phyloP scores from a whole-genome alignment of 2,888 invertebrate genomes.

The Pachydiplax longipennis region DNA sequence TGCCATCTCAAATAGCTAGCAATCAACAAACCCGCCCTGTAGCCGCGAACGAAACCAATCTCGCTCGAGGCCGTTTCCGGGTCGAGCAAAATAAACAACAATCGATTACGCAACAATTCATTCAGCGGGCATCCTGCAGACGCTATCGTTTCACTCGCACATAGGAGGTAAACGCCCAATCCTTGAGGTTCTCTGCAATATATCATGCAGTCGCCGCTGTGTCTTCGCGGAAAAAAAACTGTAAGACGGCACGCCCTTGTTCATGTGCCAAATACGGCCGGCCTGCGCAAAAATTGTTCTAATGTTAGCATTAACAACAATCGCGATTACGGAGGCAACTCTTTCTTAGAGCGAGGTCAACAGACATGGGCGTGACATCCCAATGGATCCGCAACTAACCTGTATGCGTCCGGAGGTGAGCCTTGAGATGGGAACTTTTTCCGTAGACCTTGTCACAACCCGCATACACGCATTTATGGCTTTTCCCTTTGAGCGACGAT shows the following conservation, averaged over 20 bases:
- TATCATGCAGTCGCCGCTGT: background rate
- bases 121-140: background rate
- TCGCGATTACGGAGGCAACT: background rate
- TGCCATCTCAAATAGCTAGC: background rate
- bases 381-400: slow-evolving; percentile 59
- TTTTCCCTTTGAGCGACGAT: slow-evolving; percentile 59
- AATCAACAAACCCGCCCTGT: background rate
- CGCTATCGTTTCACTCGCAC: background rate
- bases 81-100: background rate
- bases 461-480: slow-evolving; percentile 67
- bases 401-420: slow-evolving; percentile 71
- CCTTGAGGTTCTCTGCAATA: background rate
- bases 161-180: background rate
- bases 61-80: background rate
- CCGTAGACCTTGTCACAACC: slow-evolving; percentile 71
- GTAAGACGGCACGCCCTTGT: background rate
- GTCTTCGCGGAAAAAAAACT: background rate
- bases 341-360: background rate
- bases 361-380: background rate
- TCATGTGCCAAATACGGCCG: background rate
- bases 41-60: background rate
- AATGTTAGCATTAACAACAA: background rate
- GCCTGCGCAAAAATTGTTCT: background rate
- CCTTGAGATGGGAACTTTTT: slow-evolving; percentile 71
- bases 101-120: background rate